Base-by-base conservation (phyloP, 2,888 invertebrate species). In the Auanema sp. region DNA sequence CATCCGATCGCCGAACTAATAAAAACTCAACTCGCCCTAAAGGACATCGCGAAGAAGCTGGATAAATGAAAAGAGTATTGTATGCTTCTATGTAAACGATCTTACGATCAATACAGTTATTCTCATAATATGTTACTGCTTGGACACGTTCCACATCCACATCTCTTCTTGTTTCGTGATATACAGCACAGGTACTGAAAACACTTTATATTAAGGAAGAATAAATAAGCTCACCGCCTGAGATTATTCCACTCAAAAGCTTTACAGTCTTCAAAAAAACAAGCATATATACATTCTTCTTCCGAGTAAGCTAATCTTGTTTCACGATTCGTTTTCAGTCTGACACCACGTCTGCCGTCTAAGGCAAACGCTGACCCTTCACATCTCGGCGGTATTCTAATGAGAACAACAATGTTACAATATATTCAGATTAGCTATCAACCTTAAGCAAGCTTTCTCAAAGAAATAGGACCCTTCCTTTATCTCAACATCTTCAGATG, bases 51-150 rank as follows among this genome's bases (percentile, higher is more conserved):
- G 33, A 23, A 2, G 53, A 53, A 1, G 60, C 65, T 65, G 16
- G 12, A 62, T 14, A 3, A 23, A 25, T 23, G n/a, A 18, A 41
- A 64, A 5, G 3, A 23, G 2, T 4, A 6, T 51, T n/a, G 49
- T 14, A 24, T 24, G 11, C 16, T 18, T 56, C n/a, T 1, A 33
- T n/a, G n/a, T 5, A 33, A 33, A 3, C 33, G 8, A 43, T 62
- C 58, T 79, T 77, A 86, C 87, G 85, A 71, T 84, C 83, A n/a
- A 86, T 84, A 74, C 87, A 87, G 74, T 86, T 86, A 77, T 87
- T 87, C 75, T 87, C 87, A 79, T 86, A 84, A 77, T 87, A 87
- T 72, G 87, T 86, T 50, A 85, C 83, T n/a, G 84, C 67, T 14
- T 58, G 44, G 8, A 59, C 33, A 5, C 53, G 25, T 33, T 51